Evolutionary conservation across 2,113 vertebrate species (phyloP).

Genomic region (Noturus placidus): DNA sequence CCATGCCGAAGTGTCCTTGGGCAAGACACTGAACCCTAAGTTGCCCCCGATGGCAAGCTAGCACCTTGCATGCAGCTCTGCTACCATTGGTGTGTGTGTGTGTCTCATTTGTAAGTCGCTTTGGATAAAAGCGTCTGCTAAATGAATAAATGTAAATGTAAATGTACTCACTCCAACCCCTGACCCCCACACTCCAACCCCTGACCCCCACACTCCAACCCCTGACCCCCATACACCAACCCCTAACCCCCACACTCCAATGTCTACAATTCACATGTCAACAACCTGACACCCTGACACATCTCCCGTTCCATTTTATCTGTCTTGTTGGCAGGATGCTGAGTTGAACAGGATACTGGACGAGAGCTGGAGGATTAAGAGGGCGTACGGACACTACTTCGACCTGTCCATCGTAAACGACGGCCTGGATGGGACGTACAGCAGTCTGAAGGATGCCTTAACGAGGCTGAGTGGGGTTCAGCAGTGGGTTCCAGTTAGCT

Average conservation of each 20-base stretch:
- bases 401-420: slow-evolving; percentile 88
- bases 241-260: too few relatives aligned
- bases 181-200: too few relatives aligned
- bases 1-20: too few relatives aligned
- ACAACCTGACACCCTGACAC: neutral
- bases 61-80: too few relatives aligned
- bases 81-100: too few relatives aligned
- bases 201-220: too few relatives aligned
- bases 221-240: too few relatives aligned
- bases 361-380: slow-evolving; percentile 85
- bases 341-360: slow-evolving; percentile 85
- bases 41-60: too few relatives aligned
- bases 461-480: slow-evolving; percentile 82
- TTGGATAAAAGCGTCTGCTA: too few relatives aligned
- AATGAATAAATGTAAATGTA: too few relatives aligned
- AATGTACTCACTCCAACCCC: neutral
- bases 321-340: slow-evolving; percentile 72
- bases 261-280: neutral
- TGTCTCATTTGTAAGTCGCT: too few relatives aligned
- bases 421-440: slow-evolving; percentile 87
- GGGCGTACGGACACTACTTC: slow-evolving; percentile 88
- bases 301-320: neutral
- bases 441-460: slow-evolving; percentile 79
- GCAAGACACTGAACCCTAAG: too few relatives aligned
- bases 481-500: slow-evolving; percentile 93